phyloP scores from a whole-genome alignment of 1,140 invertebrate genomes.

The Pseudomyrmex concolor region DNA sequence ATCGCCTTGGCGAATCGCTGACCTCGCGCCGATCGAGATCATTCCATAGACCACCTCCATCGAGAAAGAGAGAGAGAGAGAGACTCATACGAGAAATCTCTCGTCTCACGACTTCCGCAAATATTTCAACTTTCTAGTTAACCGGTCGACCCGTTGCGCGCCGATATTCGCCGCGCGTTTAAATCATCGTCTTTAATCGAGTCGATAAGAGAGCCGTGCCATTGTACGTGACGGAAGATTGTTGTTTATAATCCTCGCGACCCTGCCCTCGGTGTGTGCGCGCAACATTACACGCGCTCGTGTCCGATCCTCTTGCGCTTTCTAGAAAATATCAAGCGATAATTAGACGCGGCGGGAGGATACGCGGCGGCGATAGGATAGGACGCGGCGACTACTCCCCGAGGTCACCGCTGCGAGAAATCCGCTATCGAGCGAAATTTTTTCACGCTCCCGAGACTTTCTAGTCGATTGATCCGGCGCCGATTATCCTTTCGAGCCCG shows the following conservation, averaged over 20 bases:
- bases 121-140: constrained; percentile 71
- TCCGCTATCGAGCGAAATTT: constrained; percentile 63
- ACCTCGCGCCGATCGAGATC: constrained; percentile 60
- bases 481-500: constrained; percentile 33
- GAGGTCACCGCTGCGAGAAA: constrained; percentile 62
- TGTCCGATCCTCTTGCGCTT: constrained; percentile 39
- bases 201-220: constrained; percentile 46
- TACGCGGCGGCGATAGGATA: constrained; percentile 2
- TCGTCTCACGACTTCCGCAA: constrained; percentile 59
- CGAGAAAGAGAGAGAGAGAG: background rate
- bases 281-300: background rate
- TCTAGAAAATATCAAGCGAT: constrained; percentile 59
- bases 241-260: constrained; percentile 51
- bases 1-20: constrained; percentile 65
- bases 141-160: constrained; percentile 47
- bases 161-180: constrained; percentile 21
- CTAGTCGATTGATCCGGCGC: constrained; percentile 61
- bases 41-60: constrained; percentile 30
- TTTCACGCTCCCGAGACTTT: constrained; percentile 67
- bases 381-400: constrained; percentile 33
- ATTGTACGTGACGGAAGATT: constrained; percentile 32
- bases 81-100: constrained; percentile 63
- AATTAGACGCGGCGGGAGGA: constrained; percentile 40
- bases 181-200: constrained; percentile 57
- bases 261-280: constrained; percentile 22